Conservation (phyloP, 2,113 vertebrate species). For the Syngnathus floridae region DNA sequence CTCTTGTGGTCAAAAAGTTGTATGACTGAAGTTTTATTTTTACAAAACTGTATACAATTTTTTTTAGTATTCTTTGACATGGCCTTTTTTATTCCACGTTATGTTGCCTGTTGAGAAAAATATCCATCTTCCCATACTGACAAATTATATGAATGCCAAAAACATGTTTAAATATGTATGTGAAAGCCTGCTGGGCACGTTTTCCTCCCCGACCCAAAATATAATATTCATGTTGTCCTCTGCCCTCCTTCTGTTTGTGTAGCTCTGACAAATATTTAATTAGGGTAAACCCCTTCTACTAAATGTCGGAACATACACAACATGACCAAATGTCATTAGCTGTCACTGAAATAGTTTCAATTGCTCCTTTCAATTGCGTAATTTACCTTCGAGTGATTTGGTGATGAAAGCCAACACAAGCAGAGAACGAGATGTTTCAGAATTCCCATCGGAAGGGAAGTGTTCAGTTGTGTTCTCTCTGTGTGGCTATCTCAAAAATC, state of each 20-base stretch:
- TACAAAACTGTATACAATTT: too few relatives aligned
- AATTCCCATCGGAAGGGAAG: constrained; percentile 14
- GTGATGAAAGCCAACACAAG: background rate
- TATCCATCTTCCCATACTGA: constrained; percentile 6
- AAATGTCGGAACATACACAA: background rate
- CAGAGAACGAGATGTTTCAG: background rate
- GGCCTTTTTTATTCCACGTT: background rate
- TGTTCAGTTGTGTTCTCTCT: background rate
- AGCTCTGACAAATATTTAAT: constrained; percentile 36
- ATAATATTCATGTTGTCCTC: constrained; percentile 53
- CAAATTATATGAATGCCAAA: constrained; percentile 22
- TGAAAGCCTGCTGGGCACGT: constrained; percentile 25
- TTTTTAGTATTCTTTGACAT: background rate
- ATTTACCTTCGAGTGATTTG: background rate
- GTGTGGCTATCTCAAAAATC: background rate
- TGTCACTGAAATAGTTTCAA: background rate
- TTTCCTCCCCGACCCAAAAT: constrained; percentile 39
- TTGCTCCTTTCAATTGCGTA: too few relatives aligned
- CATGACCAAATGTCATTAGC: background rate
- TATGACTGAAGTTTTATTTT: background rate
- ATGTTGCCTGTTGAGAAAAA: background rate
- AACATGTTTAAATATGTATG: constrained; percentile 47
- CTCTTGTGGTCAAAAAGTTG: constrained; percentile 31
- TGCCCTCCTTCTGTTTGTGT: constrained; percentile 25
- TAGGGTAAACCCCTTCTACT: background rate